Conservation (phyloP, 2,888 invertebrate species). For the Ochlodes sylvanus region DNA sequence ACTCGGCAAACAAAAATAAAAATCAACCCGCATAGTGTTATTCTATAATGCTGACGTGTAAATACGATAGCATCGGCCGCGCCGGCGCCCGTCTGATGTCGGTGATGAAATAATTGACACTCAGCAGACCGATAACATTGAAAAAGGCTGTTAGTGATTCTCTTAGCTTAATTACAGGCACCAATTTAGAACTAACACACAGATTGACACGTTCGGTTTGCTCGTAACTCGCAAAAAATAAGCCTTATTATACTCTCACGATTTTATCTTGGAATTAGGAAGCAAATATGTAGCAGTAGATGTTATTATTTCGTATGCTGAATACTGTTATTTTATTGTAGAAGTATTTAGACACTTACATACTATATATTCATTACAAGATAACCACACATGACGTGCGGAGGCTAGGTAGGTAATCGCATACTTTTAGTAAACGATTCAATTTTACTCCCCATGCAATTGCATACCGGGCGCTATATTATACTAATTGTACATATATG, state of each 20-base stretch:
- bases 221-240: slow-evolving; percentile 7
- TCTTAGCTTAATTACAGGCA: slow-evolving; percentile 50
- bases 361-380: too few species aligned
- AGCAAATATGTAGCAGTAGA: too few species aligned
- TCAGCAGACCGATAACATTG: slow-evolving; percentile 56
- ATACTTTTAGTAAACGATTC: too few species aligned
- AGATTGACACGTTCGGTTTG: slow-evolving; percentile 25
- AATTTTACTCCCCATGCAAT: too few species aligned
- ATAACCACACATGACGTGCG: too few species aligned
- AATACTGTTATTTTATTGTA: too few species aligned
- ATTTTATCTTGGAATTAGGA: slow-evolving; percentile 12
- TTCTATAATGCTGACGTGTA: slow-evolving; percentile 61
- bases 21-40: slow-evolving; percentile 43
- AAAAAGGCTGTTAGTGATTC: slow-evolving; percentile 56
- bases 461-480: too few species aligned
- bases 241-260: slow-evolving; percentile 16
- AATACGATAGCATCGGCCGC: slow-evolving; percentile 56
- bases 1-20: slow-evolving; percentile 11
- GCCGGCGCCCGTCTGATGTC: slow-evolving; percentile 51
- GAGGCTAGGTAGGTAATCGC: too few species aligned
- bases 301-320: too few species aligned
- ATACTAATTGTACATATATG: too few species aligned
- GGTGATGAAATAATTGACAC: slow-evolving; percentile 79
- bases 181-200: slow-evolving; percentile 50
- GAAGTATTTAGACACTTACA: too few species aligned